Evolutionary conservation across 2,113 vertebrate species (phyloP).

Genomic region (Pterocles gutturalis): DNA sequence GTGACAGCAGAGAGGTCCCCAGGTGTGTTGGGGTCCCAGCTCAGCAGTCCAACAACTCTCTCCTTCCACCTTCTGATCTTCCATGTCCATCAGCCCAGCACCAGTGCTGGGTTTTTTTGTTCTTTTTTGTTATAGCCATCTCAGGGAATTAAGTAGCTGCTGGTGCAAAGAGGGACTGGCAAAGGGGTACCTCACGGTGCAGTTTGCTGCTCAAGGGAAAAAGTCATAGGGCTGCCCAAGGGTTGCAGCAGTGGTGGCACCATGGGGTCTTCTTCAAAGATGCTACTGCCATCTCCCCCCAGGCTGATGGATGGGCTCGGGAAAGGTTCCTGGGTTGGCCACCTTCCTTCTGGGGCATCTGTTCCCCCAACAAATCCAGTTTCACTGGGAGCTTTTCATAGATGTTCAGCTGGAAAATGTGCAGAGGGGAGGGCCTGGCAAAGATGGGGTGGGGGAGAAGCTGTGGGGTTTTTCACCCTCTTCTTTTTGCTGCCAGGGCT

Average conservation of each 20-base stretch:
- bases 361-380: background rate
- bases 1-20: background rate
- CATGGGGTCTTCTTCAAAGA: background rate
- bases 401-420: background rate
- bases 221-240: background rate
- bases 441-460: background rate
- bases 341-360: background rate
- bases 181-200: background rate
- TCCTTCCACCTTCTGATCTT: background rate
- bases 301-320: fast-evolving
- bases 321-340: background rate
- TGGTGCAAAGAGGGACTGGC: background rate
- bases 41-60: background rate
- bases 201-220: background rate
- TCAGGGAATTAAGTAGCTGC: background rate
- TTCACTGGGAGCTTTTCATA: background rate
- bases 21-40: background rate
- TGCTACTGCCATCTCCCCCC: background rate
- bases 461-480: background rate
- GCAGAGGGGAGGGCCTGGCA: background rate
- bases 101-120: background rate
- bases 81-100: background rate
- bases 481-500: background rate
- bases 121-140: background rate
- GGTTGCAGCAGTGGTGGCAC: background rate